These are phyloP conservation scores for Rhipidura dahli DNA, from an alignment of 2,113 vertebrate species.

Conservation along the genomic window DNA sequence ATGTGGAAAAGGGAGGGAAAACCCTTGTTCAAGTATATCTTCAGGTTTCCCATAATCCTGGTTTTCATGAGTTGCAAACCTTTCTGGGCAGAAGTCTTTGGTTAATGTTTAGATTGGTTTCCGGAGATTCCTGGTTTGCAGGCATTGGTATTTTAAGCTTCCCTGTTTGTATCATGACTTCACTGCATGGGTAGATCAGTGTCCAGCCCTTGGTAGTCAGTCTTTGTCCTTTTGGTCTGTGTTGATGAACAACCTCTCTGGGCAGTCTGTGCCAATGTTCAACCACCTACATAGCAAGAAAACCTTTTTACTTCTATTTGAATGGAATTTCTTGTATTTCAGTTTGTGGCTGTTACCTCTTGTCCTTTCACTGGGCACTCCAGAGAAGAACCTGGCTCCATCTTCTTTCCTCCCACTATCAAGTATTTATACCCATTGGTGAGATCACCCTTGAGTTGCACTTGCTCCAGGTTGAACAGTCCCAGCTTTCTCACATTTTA, in stretches of 20 bases:
- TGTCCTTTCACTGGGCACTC: neutral
- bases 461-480: neutral
- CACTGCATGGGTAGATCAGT: neutral
- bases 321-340: neutral
- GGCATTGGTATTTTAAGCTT: neutral
- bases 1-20: neutral
- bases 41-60: neutral
- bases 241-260: neutral
- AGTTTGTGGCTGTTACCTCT: neutral
- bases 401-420: neutral
- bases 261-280: neutral
- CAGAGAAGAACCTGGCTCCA: neutral
- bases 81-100: neutral
- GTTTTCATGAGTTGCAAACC: neutral
- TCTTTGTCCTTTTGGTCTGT: neutral
- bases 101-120: neutral
- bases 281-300: neutral
- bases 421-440: neutral
- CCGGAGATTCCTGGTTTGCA: neutral
- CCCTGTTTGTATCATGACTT: neutral
- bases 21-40: neutral
- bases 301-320: neutral
- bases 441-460: neutral
- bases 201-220: neutral
- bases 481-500: neutral